Evolutionary conservation across 2,113 vertebrate genomes (phyloP), one percentile per base, ranked within the genome.

Genomic region (Megaceryle torquata): DNA sequence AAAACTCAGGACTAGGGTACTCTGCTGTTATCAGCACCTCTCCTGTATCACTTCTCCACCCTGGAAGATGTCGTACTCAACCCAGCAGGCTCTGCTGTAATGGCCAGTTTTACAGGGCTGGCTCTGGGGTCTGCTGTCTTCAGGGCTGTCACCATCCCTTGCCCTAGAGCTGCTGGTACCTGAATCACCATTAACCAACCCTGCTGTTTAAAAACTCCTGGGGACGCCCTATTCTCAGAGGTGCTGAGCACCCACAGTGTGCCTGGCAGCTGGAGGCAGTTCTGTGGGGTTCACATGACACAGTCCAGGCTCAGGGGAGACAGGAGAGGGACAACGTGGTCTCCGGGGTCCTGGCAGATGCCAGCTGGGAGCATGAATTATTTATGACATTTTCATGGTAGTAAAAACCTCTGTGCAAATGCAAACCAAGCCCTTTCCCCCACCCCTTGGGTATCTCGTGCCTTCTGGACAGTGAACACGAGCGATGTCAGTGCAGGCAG

Each of bases 181-280:
- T n/a, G 1, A 70, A 35, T 20, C 25, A 41, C 20, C n/a, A 1
- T 24, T 14, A 29, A 15, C 54, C 54, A 31, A 31, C 18, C 12
- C 18, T 1, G 1, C 8, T 0, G 0, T 21, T 28, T 26, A 17
- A 85, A 57, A 85, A 2, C 29, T 13, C 48, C 50, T 35, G 0
- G 2, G n/a, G 16, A 63, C 5, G 15, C 39, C 29, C 10, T 54
- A 3, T 59, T 74, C 31, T 4, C 21, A 26, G 64, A 0, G 2
- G 63, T 0, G 35, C 72, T 37, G 72, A 64, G 80, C 48, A 31
- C 63, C 41, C 46, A 6, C 31, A 33, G 37, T 1, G 0, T 28
- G 10, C 24, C 25, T 12, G 68, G 68, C 39, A 54, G 60, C 59
- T 17, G 50, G n/a, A 41, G 29, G 57, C n/a, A 51, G 35, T 44